These are phyloP conservation scores for Crenichthys baileyi DNA, from an alignment of 2,797 vertebrate species.

Conservation along the genomic window DNA sequence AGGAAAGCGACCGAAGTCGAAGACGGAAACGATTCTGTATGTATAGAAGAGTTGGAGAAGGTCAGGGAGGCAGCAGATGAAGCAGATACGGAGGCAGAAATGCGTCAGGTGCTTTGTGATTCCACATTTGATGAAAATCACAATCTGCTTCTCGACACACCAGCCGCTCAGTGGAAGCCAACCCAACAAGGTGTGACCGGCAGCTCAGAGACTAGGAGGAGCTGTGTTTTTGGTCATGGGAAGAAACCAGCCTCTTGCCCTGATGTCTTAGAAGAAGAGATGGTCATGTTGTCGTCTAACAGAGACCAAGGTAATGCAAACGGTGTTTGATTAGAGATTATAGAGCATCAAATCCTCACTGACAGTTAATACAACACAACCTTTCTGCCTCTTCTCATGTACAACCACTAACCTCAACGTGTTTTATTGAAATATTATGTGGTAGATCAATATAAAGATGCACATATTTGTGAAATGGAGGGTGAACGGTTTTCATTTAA, in stretches of 20 bases:
- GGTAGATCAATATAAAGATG: neutral
- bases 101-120: neutral
- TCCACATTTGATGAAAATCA: slow-evolving; percentile 26
- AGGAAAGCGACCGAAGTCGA: slow-evolving; percentile 21
- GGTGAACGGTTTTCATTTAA: neutral
- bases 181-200: neutral
- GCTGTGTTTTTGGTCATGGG: neutral
- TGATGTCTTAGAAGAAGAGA: slow-evolving; percentile 5
- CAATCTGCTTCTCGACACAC: slow-evolving; percentile 2
- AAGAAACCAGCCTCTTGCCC: neutral
- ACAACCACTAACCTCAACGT: neutral
- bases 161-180: neutral
- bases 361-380: neutral
- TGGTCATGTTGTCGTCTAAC: slow-evolving; percentile 12
- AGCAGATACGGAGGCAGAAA: neutral
- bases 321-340: neutral
- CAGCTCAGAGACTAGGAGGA: neutral
- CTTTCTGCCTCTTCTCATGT: too few relatives aligned
- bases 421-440: neutral
- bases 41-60: neutral
- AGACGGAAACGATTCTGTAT: neutral
- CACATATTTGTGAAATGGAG: neutral
- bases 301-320: slow-evolving; percentile 40
- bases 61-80: neutral
- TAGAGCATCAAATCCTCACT: neutral